phyloP scores from a whole-genome alignment of 2,888 invertebrate species.

The Drosophila antonietae region DNA sequence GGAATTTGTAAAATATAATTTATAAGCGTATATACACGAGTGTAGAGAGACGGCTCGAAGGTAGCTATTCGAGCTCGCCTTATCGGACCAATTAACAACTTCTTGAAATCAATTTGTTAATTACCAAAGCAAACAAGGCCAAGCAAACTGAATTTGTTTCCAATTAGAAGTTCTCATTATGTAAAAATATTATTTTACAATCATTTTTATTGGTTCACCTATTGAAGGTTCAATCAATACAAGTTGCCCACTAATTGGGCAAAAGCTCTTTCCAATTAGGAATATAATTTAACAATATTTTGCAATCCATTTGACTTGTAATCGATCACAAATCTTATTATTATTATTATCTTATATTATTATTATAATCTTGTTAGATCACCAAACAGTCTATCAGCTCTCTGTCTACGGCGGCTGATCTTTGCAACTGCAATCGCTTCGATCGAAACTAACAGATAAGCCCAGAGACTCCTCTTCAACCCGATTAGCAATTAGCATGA shows the following conservation, averaged over 20 bases:
- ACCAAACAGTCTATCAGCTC: not conserved
- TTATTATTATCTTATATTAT: too few species aligned
- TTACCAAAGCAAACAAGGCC: not conserved
- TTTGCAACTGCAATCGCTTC: not conserved
- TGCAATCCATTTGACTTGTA: not conserved
- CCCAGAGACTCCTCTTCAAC: not conserved
- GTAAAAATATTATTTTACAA: not conserved
- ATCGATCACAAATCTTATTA: constrained; percentile 36
- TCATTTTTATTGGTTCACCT: not conserved
- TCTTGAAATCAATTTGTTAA: constrained; percentile 13
- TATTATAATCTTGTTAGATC: not conserved
- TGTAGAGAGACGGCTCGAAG: not conserved
- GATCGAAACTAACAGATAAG: not conserved
- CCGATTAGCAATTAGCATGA: not conserved
- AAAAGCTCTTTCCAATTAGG: not conserved
- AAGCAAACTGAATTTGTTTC: not conserved
- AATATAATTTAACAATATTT: constrained; percentile 32
- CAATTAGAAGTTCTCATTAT: constrained; percentile 10
- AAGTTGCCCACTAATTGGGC: not conserved
- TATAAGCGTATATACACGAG: not conserved
- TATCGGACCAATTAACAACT: constrained; percentile 41
- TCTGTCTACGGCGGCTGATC: not conserved
- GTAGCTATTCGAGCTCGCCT: not conserved
- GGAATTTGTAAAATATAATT: constrained; percentile 14
- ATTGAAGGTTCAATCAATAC: not conserved